phyloP scores from a whole-genome alignment of 1,140 invertebrate genomes.

The Listronotus bonariensis region DNA sequence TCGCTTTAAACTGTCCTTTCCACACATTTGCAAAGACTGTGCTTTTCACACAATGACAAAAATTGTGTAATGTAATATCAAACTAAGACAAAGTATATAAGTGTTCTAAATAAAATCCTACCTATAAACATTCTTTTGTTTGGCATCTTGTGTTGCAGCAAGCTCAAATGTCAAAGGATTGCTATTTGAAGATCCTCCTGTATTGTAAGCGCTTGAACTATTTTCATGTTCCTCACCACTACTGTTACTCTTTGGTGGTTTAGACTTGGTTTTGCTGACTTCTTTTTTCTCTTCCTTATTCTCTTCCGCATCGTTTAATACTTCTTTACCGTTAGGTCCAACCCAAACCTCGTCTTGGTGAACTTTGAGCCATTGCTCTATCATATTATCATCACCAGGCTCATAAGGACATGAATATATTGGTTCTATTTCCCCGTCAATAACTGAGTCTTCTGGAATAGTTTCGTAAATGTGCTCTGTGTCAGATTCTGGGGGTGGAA shows the following conservation, averaged over 20 bases:
- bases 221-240: slow-evolving; percentile 65
- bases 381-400: slow-evolving; percentile 53
- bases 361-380: slow-evolving; percentile 51
- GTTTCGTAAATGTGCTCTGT: slow-evolving; percentile 73
- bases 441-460: slow-evolving; percentile 63
- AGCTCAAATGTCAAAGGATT: slow-evolving; percentile 69
- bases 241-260: slow-evolving; percentile 60
- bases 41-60: too few relatives aligned
- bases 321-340: slow-evolving; percentile 39
- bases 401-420: slow-evolving; percentile 72
- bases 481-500: slow-evolving; percentile 52
- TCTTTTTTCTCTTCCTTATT: slow-evolving; percentile 41
- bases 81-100: too few relatives aligned
- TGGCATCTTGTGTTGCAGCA: slow-evolving; percentile 58
- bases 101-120: slow-evolving; percentile 2
- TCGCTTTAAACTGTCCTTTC: too few relatives aligned
- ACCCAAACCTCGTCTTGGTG: slow-evolving; percentile 54
- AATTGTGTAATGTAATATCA: too few relatives aligned
- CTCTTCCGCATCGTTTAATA: slow-evolving; percentile 23
- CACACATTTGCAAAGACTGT: too few relatives aligned
- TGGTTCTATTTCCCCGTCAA: slow-evolving; percentile 62
- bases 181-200: slow-evolving; percentile 75
- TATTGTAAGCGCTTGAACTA: slow-evolving; percentile 78
- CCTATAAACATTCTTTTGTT: slow-evolving; percentile 55
- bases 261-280: slow-evolving; percentile 20